A percentile compares a stretch with the other conserved stretches of the same genome.
Evolutionary conservation across 2,113 vertebrate species (phyloP).

Genomic region (Lonchura striata): DNA sequence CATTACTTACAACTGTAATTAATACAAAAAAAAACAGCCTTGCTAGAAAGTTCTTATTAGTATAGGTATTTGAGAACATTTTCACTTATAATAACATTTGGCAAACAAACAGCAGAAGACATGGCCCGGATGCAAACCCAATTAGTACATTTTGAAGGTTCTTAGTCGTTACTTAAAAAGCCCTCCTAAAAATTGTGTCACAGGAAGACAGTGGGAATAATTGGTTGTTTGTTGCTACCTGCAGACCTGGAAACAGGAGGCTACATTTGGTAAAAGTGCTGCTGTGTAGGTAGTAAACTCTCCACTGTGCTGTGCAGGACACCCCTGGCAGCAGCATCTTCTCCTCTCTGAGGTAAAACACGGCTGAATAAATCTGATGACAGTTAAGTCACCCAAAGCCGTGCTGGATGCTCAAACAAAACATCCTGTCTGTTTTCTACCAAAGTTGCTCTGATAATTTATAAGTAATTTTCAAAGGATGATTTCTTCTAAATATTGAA

Average conservation of each 20-base stretch:
- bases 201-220: not conserved
- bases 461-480: not conserved
- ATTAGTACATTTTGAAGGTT: not conserved
- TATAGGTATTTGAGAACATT: not conserved
- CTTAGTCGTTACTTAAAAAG: not conserved
- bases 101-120: not conserved
- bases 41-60: not conserved
- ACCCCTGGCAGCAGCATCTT: not conserved
- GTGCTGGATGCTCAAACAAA: not conserved
- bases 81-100: not conserved
- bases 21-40: not conserved
- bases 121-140: not conserved
- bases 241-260: not conserved
- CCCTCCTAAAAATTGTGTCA: not conserved
- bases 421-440: not conserved
- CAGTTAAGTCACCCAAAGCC: not conserved
- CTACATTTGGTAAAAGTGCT: not conserved
- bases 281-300: not conserved
- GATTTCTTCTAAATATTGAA: not conserved
- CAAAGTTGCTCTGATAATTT: not conserved
- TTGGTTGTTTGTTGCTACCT: not conserved
- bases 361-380: not conserved
- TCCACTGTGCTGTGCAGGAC: not conserved
- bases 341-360: not conserved
- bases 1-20: not conserved